phyloP scores from a whole-genome alignment of 2,113 vertebrate genomes.

The Spizaetus ornatus region DNA sequence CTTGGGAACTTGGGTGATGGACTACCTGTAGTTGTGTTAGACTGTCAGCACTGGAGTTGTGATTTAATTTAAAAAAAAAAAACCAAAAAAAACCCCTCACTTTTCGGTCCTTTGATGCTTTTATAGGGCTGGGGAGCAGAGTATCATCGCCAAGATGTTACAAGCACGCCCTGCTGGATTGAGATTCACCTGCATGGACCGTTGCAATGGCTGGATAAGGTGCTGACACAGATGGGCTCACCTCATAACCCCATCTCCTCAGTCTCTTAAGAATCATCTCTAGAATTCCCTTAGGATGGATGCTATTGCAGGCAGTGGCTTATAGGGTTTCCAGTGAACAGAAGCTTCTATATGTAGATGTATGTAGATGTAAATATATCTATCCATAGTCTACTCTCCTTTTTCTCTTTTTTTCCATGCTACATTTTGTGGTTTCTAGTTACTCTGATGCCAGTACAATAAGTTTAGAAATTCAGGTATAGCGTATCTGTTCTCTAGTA shows the following conservation, averaged over 20 bases:
- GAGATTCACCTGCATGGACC: slow-evolving; percentile 97
- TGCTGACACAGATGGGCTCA: slow-evolving; percentile 97
- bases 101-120: slow-evolving; percentile 22
- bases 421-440: slow-evolving; percentile 58
- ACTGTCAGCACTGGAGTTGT: neutral
- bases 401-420: slow-evolving; percentile 9
- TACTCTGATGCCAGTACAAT: slow-evolving; percentile 45
- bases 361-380: slow-evolving; percentile 67
- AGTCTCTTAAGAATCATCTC: slow-evolving; percentile 83
- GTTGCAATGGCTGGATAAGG: slow-evolving; percentile 97
- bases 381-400: slow-evolving; percentile 14
- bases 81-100: neutral
- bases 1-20: neutral
- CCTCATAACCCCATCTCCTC: slow-evolving; percentile 97
- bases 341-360: slow-evolving; percentile 59
- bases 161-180: slow-evolving; percentile 98
- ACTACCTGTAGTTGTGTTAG: neutral
- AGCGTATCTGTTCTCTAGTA: neutral
- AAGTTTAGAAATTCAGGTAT: slow-evolving; percentile 7
- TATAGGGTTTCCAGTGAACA: slow-evolving; percentile 42
- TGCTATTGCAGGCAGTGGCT: slow-evolving; percentile 70
- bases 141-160: slow-evolving; percentile 97
- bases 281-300: slow-evolving; percentile 15
- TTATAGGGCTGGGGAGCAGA: slow-evolving; percentile 96
- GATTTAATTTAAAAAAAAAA: neutral